Evolutionary conservation across 2,113 vertebrate species (phyloP).

Genomic region (Lophura nycthemera): DNA sequence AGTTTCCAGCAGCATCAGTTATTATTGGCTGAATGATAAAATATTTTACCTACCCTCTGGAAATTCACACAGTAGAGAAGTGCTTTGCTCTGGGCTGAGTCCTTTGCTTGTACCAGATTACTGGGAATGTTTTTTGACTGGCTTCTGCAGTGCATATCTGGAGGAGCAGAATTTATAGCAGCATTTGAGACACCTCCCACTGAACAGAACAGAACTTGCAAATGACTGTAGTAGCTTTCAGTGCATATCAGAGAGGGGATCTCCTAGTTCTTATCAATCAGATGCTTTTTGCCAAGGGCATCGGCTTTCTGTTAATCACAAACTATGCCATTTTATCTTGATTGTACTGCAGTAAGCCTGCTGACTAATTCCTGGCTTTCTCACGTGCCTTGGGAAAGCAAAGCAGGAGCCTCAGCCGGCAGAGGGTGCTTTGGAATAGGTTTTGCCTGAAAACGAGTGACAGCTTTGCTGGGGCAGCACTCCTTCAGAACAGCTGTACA

Average conservation of each 20-base stretch:
- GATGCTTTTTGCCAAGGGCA: neutral
- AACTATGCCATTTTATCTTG: neutral
- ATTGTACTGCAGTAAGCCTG: neutral
- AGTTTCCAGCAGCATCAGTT: neutral
- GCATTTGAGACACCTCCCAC: constrained; percentile 55
- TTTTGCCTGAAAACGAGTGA: neutral
- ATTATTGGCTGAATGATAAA: neutral
- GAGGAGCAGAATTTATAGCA: neutral
- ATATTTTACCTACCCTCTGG: constrained; percentile 27
- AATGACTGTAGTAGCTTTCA: neutral
- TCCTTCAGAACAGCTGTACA: neutral
- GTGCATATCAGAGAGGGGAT: neutral
- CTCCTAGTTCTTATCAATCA: neutral
- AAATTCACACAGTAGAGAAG: neutral
- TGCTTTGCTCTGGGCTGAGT: neutral
- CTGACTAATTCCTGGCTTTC: neutral
- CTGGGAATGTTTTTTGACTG: neutral
- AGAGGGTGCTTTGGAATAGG: neutral
- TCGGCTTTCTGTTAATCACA: neutral
- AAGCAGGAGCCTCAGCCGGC: neutral
- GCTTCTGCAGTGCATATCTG: neutral
- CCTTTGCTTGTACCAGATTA: neutral
- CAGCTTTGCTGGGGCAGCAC: neutral
- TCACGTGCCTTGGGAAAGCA: neutral
- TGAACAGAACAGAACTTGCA: neutral